Base-by-base conservation (phyloP, 2,797 vertebrate species). In the Danio tinwini region DNA sequence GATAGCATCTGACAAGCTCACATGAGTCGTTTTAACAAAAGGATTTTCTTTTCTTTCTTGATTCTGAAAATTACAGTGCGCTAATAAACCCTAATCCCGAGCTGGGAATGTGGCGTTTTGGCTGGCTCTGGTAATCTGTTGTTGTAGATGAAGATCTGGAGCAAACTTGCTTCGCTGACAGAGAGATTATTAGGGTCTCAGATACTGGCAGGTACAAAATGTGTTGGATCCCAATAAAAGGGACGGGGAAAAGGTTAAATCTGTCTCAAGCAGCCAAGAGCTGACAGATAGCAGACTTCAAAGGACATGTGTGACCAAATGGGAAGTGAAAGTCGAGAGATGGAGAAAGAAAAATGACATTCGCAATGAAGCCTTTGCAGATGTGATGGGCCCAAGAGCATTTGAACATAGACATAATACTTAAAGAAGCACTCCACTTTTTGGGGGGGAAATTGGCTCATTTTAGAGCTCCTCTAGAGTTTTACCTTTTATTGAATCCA, bases 1-100 rank as follows among this genome's bases (percentile, higher is more conserved):
- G 88, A 90, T 85, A 83, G 73, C 74, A 89, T 90, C 85, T 90
- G 88, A 89, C 89, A 85, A 81, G 81, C 82, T 85, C 83, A 89
- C 87, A 87, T 83, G 85, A 88, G 74, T 19, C 19, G 9, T 44
- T 85, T 85, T 81, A 81, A 87, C 90, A 86, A 87, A 88, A 85
- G 85, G 81, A 84, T 87, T 87, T 87, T 84, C 84, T 89, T 86
- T 81, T 84, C 75, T 73, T 56, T 63, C 47, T 47, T 21, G 1
- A 39, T 21, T 53, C 62, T 10, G 70, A 81, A 81, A 87, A 85
- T 85, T 81, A 88, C 80, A 88, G 81, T 85, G 53, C 86, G 83
- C 78, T 89, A 90, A 90, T 89, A 86, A 86, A 80, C 81, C 84
- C 85, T 90, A 87, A 90, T 89, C 86, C 83, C 29, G 71, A 82